Percentiles rank a stretch among this genome's conserved stretches.
phyloP scores from a whole-genome alignment of 2,888 invertebrate species.

The Cosmorhoe ocellata region DNA sequence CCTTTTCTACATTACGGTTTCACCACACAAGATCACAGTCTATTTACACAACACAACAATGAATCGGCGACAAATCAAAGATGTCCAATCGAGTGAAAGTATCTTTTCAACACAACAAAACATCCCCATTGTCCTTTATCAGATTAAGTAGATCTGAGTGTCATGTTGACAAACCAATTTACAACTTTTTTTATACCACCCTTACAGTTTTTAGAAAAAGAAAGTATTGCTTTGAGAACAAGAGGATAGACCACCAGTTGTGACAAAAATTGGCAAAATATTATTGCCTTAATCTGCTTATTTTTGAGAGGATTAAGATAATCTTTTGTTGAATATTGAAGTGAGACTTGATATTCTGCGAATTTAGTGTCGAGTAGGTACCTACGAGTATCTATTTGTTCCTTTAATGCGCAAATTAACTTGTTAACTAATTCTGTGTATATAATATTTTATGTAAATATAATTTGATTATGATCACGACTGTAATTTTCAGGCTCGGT shows the following conservation, averaged over 20 bases:
- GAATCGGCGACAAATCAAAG: conserved; percentile 16
- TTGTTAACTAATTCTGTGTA: no score
- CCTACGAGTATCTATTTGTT: no score
- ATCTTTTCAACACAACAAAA: conserved; percentile 19
- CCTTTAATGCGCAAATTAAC: no score
- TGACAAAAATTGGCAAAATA: conserved; percentile 77
- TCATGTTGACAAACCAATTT: conserved; percentile 74
- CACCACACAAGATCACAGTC: conserved; percentile 11
- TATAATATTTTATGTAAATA: no score
- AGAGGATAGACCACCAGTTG: conserved; percentile 67
- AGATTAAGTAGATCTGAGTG: conserved; percentile 36
- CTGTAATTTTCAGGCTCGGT: no score
- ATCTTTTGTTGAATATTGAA: conserved; percentile 39
- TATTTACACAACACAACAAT: conserved; percentile 23
- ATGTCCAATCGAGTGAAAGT: conserved; percentile 24
- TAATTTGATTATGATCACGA: no score
- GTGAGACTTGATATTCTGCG: conserved; percentile 30
- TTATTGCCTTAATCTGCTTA: conserved; percentile 61
- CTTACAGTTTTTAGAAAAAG: conserved; percentile 54
- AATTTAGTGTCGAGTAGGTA: not conserved
- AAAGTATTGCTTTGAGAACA: conserved; percentile 51
- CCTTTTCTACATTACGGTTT: conserved; percentile 7
- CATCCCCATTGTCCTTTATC: conserved; percentile 11
- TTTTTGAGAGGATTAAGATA: conserved; percentile 57
- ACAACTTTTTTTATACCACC: conserved; percentile 41